Base-by-base conservation (phyloP, 2,888 invertebrate species). In the Resseliella maxima region DNA sequence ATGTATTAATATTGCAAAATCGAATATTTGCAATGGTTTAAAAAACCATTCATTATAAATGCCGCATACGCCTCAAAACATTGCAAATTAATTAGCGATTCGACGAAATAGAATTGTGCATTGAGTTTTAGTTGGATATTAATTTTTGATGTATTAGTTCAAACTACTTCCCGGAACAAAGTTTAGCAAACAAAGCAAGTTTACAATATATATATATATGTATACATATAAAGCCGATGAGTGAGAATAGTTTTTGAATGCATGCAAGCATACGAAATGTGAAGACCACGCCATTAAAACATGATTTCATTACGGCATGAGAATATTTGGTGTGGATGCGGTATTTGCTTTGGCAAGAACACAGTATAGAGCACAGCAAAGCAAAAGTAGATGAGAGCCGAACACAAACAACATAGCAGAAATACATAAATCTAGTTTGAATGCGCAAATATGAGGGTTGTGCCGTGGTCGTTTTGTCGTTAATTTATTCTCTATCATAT, bases 221-320 rank as follows among this genome's bases (percentile, higher is more conserved):
- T 8, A 50, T 50, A n/a, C n/a, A n/a, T n/a, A n/a, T n/a, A n/a
- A n/a, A n/a, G n/a, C n/a, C n/a, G n/a, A n/a, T 18, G 18, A 50
- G 50, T 15, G 50, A 41, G 21, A 18, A 59, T 59, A 59, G 59
- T 59, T 59, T 24, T 24, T n/a, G 24, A 59, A 6, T 6, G 72
- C 72, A 72, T 72, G n/a, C 15, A 18, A 27, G n/a, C 31, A 72
- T 31, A 18, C 50, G 50, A 50, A 50, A n/a, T n/a, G 15, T 59
- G 72, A 72, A 72, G 72, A 72, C 72, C 72, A 72, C 72, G 72
- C 72, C 72, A 72, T 72, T 72, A 72, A 72, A 72, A 72, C 72
- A 72, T 72, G 72, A 72, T 72, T 72, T 72, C 72, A 72, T 72
- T 72, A 72, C 72, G 72, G n/a, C n/a, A 1, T 31, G 72, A 0